phyloP scores from a whole-genome alignment of 2,113 vertebrate genomes.

The Sinocyclocheilus anshuiensis region DNA sequence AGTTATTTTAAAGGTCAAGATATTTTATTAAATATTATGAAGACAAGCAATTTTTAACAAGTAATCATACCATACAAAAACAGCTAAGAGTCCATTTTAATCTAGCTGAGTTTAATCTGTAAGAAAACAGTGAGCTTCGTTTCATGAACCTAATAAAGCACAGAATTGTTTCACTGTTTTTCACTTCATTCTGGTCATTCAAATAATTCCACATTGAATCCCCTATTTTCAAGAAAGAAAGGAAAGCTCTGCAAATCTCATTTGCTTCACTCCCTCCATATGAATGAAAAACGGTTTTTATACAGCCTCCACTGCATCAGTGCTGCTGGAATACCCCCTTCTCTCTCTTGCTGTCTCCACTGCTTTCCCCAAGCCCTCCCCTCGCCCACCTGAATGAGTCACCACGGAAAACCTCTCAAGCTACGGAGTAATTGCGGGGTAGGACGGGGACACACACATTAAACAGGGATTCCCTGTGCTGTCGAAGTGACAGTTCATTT shows the following conservation, averaged over 20 bases:
- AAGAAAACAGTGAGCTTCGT: neutral
- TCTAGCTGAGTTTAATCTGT: neutral
- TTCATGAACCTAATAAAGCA: neutral
- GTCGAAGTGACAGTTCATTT: conserved; percentile 5
- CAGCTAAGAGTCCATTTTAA: neutral
- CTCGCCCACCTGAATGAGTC: conserved; percentile 53
- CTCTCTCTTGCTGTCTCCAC: neutral
- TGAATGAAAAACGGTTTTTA: conserved; percentile 46
- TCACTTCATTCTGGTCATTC: neutral
- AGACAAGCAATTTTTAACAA: no score
- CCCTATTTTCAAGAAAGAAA: neutral
- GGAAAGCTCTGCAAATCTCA: conserved; percentile 48
- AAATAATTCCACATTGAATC: neutral
- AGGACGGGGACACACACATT: conserved; percentile 37
- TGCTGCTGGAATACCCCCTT: conserved; percentile 47
- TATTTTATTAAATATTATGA: no score
- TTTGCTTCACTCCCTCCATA: conserved; percentile 48
- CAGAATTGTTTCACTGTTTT: neutral
- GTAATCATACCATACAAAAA: no score
- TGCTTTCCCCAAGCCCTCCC: conserved; percentile 21
- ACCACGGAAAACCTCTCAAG: conserved; percentile 50
- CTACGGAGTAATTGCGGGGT: conserved; percentile 27
- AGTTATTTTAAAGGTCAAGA: no score
- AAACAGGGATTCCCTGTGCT: conserved; percentile 37
- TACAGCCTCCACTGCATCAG: conserved; percentile 27